A percentile compares a stretch with the other conserved stretches of the same genome.
These are phyloP conservation scores for Alitta virens DNA, from an alignment of 2,888 invertebrate species.

Conservation along the genomic window DNA sequence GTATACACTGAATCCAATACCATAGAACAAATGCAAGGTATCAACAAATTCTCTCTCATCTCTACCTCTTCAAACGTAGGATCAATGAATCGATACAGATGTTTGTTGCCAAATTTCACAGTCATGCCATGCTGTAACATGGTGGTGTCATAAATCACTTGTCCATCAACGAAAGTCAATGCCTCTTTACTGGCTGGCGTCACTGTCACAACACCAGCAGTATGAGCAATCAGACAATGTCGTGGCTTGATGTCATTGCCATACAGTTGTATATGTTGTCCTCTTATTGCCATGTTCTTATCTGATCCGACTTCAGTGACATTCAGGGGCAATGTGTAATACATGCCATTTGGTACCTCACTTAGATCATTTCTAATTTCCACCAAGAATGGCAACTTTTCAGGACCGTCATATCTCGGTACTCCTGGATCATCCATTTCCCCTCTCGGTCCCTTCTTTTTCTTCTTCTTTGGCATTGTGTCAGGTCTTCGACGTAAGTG, in stretches of 20 bases:
- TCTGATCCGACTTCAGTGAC: conserved; percentile 76
- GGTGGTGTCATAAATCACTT: conserved; percentile 87
- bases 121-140: conserved; percentile 69
- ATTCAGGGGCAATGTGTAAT: conserved; percentile 64
- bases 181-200: conserved; percentile 92
- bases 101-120: conserved; percentile 60
- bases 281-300: conserved; percentile 59
- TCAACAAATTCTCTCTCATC: too few relatives aligned
- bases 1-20: too few relatives aligned
- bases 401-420: conserved; percentile 33
- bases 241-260: conserved; percentile 90
- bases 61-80: conserved; percentile 49
- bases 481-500: conserved; percentile 91
- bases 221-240: conserved; percentile 90
- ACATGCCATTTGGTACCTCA: conserved; percentile 59
- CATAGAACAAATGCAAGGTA: too few relatives aligned
- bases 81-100: conserved; percentile 61
- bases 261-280: conserved; percentile 62
- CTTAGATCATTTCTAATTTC: conserved; percentile 67
- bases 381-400: conserved; percentile 67
- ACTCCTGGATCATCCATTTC: background rate
- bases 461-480: conserved; percentile 59
- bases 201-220: conserved; percentile 86
- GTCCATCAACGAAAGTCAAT: conserved; percentile 90
- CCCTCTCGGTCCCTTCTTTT: conserved; percentile 6